Evolutionary conservation across 2,888 invertebrate genomes (phyloP).

Genomic region (Beris morrisii): DNA sequence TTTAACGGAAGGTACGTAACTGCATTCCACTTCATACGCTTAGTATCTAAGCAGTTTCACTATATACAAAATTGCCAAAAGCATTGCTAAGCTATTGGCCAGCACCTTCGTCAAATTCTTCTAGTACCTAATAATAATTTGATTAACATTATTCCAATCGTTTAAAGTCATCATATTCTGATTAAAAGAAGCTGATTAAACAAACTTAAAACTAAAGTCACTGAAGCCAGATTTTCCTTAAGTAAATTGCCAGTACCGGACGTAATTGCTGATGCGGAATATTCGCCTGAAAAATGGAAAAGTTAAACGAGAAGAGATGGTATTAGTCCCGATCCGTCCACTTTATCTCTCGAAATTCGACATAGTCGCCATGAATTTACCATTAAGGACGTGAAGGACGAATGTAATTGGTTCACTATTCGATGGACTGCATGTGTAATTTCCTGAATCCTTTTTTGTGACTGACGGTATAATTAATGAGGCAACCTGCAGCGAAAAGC

Average conservation of each 20-base stretch:
- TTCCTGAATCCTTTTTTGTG: slow-evolving; percentile 60
- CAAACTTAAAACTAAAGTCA: not conserved
- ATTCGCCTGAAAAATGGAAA: slow-evolving; percentile 48
- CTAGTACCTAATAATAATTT: not conserved
- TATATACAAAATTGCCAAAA: slow-evolving; percentile 14
- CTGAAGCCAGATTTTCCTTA: slow-evolving; percentile 3
- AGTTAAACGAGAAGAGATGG: slow-evolving; percentile 16
- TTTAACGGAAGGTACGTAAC: no score
- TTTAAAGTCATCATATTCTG: no score
- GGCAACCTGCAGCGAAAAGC: slow-evolving; percentile 50
- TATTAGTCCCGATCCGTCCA: slow-evolving; percentile 13
- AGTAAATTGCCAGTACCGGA: slow-evolving; percentile 44
- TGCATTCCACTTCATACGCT: not conserved
- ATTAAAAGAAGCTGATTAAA: no score
- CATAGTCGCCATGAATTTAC: slow-evolving; percentile 58
- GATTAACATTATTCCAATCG: not conserved
- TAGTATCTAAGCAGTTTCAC: slow-evolving; percentile 6
- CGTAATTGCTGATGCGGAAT: slow-evolving; percentile 57
- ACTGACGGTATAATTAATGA: slow-evolving; percentile 56
- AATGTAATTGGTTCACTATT: slow-evolving; percentile 89
- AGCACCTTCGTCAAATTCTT: slow-evolving; percentile 7
- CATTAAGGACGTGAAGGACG: slow-evolving; percentile 87
- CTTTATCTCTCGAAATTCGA: slow-evolving; percentile 16
- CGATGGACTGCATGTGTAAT: slow-evolving; percentile 94
- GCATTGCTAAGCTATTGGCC: not conserved